A percentile compares a stretch with the other conserved stretches of the same genome.
These are phyloP conservation scores for Gymnorhina tibicen DNA, from an alignment of 2,113 vertebrate genomes.

Conservation along the genomic window DNA sequence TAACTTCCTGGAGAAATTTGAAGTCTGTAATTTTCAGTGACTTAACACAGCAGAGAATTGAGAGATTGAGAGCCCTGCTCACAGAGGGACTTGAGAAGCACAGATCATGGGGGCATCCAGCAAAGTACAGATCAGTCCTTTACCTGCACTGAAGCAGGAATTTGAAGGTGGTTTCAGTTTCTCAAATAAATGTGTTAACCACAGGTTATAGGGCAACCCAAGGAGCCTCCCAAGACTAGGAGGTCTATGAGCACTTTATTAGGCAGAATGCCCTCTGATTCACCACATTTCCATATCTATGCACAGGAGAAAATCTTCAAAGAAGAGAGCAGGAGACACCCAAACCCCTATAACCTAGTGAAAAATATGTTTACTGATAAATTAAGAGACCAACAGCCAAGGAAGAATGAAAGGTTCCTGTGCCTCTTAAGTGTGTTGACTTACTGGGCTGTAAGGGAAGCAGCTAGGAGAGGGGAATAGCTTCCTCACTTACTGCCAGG, in stretches of 20 bases:
- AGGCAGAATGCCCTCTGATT: neutral
- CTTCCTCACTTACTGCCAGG: neutral
- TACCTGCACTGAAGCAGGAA: neutral
- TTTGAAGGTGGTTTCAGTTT: neutral
- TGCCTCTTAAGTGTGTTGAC: neutral
- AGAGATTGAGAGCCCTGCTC: neutral
- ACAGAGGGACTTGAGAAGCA: neutral
- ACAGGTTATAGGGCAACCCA: neutral
- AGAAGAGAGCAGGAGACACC: neutral
- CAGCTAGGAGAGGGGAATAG: neutral
- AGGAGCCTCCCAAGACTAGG: neutral
- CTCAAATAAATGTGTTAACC: neutral
- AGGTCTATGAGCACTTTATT: neutral
- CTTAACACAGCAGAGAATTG: neutral
- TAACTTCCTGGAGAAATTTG: conserved; percentile 25
- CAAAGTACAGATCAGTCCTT: neutral
- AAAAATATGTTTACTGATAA: neutral
- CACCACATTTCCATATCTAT: neutral
- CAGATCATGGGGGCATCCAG: neutral
- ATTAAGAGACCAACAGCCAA: neutral
- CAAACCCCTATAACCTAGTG: neutral
- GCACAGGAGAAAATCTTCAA: neutral
- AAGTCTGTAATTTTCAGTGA: conserved; percentile 16
- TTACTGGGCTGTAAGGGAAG: neutral
- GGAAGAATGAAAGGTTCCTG: neutral